These are phyloP conservation scores for Ceyx margarethae DNA, from an alignment of 2,113 vertebrate genomes.

Conservation along the genomic window DNA sequence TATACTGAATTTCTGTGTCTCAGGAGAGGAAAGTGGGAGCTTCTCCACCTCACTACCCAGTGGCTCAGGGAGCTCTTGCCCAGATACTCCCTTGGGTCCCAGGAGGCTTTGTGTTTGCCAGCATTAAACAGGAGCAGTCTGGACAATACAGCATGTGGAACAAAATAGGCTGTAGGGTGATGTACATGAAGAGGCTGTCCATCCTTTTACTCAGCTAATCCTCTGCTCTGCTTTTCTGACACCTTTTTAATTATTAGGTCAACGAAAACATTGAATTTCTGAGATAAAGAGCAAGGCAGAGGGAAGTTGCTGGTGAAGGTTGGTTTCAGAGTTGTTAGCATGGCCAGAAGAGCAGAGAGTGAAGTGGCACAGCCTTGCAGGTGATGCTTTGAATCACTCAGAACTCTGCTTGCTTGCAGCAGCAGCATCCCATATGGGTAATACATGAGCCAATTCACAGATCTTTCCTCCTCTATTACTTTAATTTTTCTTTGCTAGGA, in stretches of 20 bases:
- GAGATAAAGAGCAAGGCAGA: not conserved
- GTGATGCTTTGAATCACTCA: not conserved
- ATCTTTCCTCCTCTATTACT: not conserved
- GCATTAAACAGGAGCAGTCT: not conserved
- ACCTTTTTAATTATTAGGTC: not conserved
- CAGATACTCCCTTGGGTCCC: not conserved
- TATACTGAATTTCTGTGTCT: not conserved
- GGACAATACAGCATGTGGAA: not conserved
- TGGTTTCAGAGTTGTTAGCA: not conserved
- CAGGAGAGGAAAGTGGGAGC: not conserved
- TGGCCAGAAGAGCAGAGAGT: not conserved
- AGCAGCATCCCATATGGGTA: not conserved
- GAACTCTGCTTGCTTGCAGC: not conserved
- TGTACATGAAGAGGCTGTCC: not conserved
- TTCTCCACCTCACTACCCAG: not conserved
- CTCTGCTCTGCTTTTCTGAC: not conserved
- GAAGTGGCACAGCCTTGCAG: not conserved
- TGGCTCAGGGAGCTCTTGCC: fast-evolving
- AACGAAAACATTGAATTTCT: not conserved
- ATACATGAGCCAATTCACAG: not conserved
- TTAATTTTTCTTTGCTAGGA: not conserved
- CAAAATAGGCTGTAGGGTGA: not conserved
- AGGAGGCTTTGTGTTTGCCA: not conserved
- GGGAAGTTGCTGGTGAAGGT: not conserved
- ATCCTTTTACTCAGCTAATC: not conserved